phyloP scores from a whole-genome alignment of 2,888 invertebrate species.

The Microctonus aethiopoides region DNA sequence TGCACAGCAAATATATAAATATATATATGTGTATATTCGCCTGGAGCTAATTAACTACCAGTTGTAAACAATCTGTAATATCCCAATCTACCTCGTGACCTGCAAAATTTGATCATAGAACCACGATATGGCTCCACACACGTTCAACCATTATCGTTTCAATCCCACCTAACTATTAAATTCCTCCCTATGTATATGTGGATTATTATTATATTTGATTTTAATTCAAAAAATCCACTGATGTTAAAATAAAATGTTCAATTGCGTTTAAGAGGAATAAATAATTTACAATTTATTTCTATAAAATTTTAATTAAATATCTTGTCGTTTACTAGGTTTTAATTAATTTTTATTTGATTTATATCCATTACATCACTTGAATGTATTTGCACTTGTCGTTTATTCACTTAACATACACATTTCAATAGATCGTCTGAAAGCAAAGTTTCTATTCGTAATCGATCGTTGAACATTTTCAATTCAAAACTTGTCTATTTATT shows the following conservation, averaged over 20 bases:
- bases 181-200: not conserved
- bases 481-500: conserved; percentile 3
- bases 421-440: conserved; percentile 1
- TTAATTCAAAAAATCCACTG: too few species aligned
- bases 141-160: conserved; percentile 39
- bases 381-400: not conserved
- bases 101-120: conserved; percentile 37
- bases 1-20: conserved; percentile 33
- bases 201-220: too few species aligned
- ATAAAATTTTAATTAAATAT: not conserved
- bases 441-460: conserved; percentile 13
- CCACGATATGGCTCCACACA: conserved; percentile 34
- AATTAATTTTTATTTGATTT: not conserved
- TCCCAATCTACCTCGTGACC: conserved; percentile 40
- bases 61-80: conserved; percentile 50
- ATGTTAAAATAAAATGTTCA: too few species aligned
- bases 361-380: not conserved
- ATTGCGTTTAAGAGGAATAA: too few species aligned
- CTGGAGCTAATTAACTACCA: conserved; percentile 49
- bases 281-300: not conserved
- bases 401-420: not conserved
- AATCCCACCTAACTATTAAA: conserved; percentile 29
- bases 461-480: not conserved
- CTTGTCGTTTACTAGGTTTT: not conserved
- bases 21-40: conserved; percentile 3